Percentiles rank a stretch among this genome's conserved stretches.
phyloP scores from a whole-genome alignment of 2,888 invertebrate species.

The Ditula angustiorana region DNA sequence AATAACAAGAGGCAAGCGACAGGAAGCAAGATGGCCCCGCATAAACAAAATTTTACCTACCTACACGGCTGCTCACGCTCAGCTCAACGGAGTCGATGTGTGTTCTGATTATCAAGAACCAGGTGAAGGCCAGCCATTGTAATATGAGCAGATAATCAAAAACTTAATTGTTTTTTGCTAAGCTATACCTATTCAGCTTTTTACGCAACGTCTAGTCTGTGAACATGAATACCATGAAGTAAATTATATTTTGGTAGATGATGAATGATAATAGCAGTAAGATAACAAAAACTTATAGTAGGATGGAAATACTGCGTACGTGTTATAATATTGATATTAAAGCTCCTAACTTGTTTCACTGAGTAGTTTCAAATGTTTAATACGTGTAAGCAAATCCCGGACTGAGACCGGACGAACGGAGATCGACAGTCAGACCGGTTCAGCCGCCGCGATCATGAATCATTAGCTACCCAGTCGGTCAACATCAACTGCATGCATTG shows the following conservation, averaged over 20 bases:
- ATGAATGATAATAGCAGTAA: not conserved
- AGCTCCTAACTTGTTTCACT: not conserved
- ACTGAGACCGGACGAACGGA: constrained; percentile 18
- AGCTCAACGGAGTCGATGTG: constrained; percentile 24
- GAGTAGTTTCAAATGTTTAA: not conserved
- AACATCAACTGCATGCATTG: constrained; percentile 20
- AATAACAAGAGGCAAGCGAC: constrained; percentile 21
- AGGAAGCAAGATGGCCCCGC: constrained; percentile 35
- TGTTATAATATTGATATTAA: too few relatives aligned
- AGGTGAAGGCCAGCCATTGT: constrained; percentile 42
- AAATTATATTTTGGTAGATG: too few relatives aligned
- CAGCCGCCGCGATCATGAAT: constrained; percentile 26
- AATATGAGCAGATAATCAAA: constrained; percentile 31
- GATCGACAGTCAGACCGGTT: constrained; percentile 31
- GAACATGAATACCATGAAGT: too few relatives aligned
- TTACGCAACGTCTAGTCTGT: not conserved
- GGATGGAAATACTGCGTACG: too few relatives aligned
- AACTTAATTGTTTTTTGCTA: constrained; percentile 14
- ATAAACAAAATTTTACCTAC: constrained; percentile 31
- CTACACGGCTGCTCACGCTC: constrained; percentile 8
- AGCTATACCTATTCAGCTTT: not conserved
- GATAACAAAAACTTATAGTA: not conserved
- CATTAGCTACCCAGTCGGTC: constrained; percentile 31
- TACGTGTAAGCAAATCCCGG: not conserved
- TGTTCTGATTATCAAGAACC: constrained; percentile 39